Evolutionary conservation across 2,888 invertebrate species (phyloP), one percentile per base, ranked within the genome.

Genomic region (Epistrophella euchroma): DNA sequence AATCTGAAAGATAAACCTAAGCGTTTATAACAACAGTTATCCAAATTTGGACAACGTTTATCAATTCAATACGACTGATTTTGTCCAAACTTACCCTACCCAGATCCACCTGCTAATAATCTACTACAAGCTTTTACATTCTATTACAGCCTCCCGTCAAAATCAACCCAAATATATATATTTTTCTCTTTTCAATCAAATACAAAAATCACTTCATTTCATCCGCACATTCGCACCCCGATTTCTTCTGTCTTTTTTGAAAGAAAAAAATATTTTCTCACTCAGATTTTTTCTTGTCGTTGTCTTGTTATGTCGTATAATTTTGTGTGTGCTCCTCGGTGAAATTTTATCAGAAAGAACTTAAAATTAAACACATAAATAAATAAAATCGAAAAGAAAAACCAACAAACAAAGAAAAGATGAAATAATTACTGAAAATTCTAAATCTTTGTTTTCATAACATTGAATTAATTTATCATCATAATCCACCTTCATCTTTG

Each of bases 281-380:
- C 70, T 74, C 86, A 86, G 86, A 86, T 86, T 86, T 86, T 86
- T 82, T 82, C 82, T 74, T 86, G 82, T 86, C 82, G 82, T 86
- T 19, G 77, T 82, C 82, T 81, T 82, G 86, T 74, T 74, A 82
- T 86, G 82, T 86, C 76, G 81, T 85, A 55, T 19, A 47, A 47
- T 56, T 45, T 80, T 84, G 71, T 85, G 85, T 81, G 85, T 78
- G 86, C 74, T 82, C 82, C 74, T 66, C 32, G 45, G 45, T 66
- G 73, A 68, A 71, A 13, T 71, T 55, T 81, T 68, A 75, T 72
- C 50, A 68, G 45, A 56, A 37, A 47, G 68, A 70, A 83, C 37
- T 52, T 62, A 74, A 45, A 58, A 68, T 52, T 66, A 80, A 62
- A 60, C 43, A 45, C 45, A 72, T 17, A 47, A 70, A 74, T 35